Conservation (phyloP, 2,888 invertebrate species). For the Camponotus fellah region DNA sequence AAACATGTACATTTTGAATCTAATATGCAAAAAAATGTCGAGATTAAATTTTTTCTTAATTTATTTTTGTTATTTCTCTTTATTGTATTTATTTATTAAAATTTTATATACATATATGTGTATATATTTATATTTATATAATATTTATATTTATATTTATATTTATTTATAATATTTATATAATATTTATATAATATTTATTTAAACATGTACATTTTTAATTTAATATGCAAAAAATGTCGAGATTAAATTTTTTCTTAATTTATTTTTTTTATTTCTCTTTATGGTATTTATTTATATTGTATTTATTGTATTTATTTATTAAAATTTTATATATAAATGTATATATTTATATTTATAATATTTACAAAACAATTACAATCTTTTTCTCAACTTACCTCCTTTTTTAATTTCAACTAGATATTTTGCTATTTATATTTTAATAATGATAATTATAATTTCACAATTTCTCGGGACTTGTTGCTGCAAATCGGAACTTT, state of each 20-base stretch:
- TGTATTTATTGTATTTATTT: not conserved
- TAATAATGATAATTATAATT: slow-evolving; percentile 33
- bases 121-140: not conserved
- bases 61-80: not conserved
- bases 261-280: not conserved
- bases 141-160: too few relatives aligned
- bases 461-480: slow-evolving; percentile 30
- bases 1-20: not conserved
- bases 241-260: not conserved
- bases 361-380: not conserved
- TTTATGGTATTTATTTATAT: not conserved
- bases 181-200: too few relatives aligned
- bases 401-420: not conserved
- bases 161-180: too few relatives aligned
- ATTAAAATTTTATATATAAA: not conserved
- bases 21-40: not conserved
- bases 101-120: not conserved
- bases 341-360: not conserved
- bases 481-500: slow-evolving; percentile 30
- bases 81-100: not conserved
- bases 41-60: not conserved
- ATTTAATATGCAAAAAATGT: not conserved
- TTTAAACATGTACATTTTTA: not conserved
- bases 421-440: not conserved
- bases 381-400: not conserved